These are phyloP conservation scores for Labeo calbasu DNA, from an alignment of 2,797 vertebrate species.

Conservation along the genomic window DNA sequence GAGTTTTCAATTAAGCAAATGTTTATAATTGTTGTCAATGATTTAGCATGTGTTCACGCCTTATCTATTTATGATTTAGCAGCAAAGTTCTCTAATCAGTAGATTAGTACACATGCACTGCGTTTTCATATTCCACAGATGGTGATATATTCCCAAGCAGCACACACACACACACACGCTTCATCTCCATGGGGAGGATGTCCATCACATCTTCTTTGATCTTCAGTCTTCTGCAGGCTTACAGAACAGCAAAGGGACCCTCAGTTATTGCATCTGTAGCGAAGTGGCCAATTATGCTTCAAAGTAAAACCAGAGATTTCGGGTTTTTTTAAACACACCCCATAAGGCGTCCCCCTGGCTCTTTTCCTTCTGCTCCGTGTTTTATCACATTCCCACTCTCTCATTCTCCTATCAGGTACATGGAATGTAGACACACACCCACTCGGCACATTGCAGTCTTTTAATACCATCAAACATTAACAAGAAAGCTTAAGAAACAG, in stretches of 20 bases:
- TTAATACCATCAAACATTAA: slow-evolving; percentile 33
- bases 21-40: neutral
- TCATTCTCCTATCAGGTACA: neutral
- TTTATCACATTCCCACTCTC: slow-evolving; percentile 30
- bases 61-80: slow-evolving; percentile 2
- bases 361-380: neutral
- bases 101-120: neutral
- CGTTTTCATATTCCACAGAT: slow-evolving; percentile 12
- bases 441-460: neutral
- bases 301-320: slow-evolving; percentile 50
- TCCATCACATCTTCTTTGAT: slow-evolving; percentile 47
- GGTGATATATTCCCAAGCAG: slow-evolving; percentile 10
- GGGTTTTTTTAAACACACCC: slow-evolving; percentile 35
- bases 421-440: slow-evolving; percentile 17
- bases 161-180: slow-evolving; percentile 4
- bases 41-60: neutral
- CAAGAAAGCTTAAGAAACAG: neutral
- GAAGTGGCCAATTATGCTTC: slow-evolving; percentile 57
- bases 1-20: neutral
- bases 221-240: slow-evolving; percentile 35
- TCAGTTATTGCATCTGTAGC: slow-evolving; percentile 35
- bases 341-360: slow-evolving; percentile 44
- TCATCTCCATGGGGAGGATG: slow-evolving; percentile 16
- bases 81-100: slow-evolving; percentile 1
- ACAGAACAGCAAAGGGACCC: slow-evolving; percentile 45